Base-by-base conservation (phyloP, 1,140 invertebrate genomes). In the Samia ricini region DNA sequence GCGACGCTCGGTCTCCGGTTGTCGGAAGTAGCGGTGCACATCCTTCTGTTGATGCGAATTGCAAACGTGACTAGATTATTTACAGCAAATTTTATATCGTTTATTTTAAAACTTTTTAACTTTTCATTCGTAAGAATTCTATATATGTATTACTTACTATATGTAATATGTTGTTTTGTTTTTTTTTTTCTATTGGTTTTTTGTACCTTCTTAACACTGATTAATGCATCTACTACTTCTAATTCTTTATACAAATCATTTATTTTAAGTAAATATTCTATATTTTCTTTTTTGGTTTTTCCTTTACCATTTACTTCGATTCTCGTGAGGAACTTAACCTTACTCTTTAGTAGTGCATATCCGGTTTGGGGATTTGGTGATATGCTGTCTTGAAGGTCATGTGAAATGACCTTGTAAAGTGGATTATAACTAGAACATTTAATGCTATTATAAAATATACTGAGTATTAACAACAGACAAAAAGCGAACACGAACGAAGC, bases 21-120 rank as follows among this genome's bases (percentile, higher is more conserved):
- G 65, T 64, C 69, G 69, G 73, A 70, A 71, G 62, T 56, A 56
- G 59, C 42, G 29, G 65, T 4, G 33, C 15, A 15, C 62, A 68
- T 67, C 65, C 62, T 22, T 56, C 64, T 68, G 67, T 70, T 68
- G 65, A 72, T 69, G 66, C 61, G 66, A 71, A 72, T 68, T 63
- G 68, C 50, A 62, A 74, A 74, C 77, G 71, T 77, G 71, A 72
- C 66, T 65, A 20, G 5, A 20, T 24, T 42, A 42, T 15, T 42
- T 42, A 42, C 15, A 15, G 7, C 33, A 12, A 42, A 57, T 57
- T 67, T 60, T 60, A 62, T 54, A 26, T 8, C 49, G 56, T 49
- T 64, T 60, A 57, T 64, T n/a, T n/a, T 54, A 64, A 48, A 64
- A 54, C 18, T 6, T 21, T 23, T 22, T 2, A 20, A 15, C 49